phyloP scores from a whole-genome alignment of 1,140 invertebrate species.

The Drosophila funebris region DNA sequence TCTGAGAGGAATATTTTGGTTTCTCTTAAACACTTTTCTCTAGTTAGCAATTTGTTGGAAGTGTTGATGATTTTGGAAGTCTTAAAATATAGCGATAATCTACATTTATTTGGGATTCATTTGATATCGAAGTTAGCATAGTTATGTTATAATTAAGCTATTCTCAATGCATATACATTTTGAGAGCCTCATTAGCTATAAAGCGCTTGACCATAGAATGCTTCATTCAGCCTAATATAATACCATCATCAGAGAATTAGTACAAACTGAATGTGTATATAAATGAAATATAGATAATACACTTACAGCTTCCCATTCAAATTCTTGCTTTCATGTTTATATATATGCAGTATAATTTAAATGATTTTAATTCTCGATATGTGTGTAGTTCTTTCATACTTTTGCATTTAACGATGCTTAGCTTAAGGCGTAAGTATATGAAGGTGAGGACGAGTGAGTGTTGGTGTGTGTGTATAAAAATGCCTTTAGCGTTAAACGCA shows the following conservation, averaged over 20 bases:
- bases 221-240: background rate
- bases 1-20: background rate
- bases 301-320: too few species aligned
- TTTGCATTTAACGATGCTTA: constrained; percentile 54
- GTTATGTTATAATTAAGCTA: background rate
- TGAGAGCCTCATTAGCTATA: constrained; percentile 8
- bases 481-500: constrained; percentile 63
- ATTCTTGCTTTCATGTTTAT: background rate
- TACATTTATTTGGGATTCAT: background rate
- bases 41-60: background rate
- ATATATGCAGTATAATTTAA: constrained; percentile 27
- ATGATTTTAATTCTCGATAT: constrained; percentile 69
- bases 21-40: background rate
- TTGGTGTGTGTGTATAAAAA: constrained; percentile 30
- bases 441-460: constrained; percentile 4
- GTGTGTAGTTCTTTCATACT: constrained; percentile 42
- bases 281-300: too few species aligned
- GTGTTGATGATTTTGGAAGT: constrained; percentile 1
- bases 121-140: background rate
- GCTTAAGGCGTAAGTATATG: constrained; percentile 60
- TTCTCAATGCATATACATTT: background rate
- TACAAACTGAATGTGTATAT: background rate
- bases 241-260: background rate
- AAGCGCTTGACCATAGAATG: constrained; percentile 13
- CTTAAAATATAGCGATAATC: background rate